These are phyloP conservation scores for Eupithecia vulgata DNA, from an alignment of 2,888 invertebrate species.

Conservation along the genomic window DNA sequence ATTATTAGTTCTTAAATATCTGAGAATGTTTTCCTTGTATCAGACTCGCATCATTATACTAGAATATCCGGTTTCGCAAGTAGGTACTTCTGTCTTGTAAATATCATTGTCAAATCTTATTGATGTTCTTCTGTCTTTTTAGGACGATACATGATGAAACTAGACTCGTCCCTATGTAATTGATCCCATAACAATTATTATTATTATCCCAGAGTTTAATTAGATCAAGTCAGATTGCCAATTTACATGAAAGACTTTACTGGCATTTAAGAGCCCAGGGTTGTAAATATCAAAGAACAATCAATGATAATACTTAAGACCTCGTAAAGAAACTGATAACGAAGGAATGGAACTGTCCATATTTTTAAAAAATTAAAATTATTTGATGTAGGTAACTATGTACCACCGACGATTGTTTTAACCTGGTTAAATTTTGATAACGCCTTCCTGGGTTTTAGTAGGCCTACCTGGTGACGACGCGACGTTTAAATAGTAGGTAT, in stretches of 20 bases:
- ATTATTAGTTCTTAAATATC: conserved; percentile 5
- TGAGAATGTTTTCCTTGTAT: conserved; percentile 12
- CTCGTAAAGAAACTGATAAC: neutral
- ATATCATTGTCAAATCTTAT: conserved; percentile 4
- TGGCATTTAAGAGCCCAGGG: neutral
- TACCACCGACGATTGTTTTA: neutral
- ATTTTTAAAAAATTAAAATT: too few species aligned
- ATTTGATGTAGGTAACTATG: neutral
- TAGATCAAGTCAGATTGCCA: neutral
- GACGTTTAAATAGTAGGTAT: neutral
- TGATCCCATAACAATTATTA: neutral
- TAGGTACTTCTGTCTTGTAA: neutral
- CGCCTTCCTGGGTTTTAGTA: neutral
- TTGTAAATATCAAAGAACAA: neutral
- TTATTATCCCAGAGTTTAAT: neutral
- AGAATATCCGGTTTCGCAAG: conserved; percentile 13
- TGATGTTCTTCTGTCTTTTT: neutral
- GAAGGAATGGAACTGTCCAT: too few species aligned
- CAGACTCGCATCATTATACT: neutral
- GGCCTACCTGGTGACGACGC: too few species aligned
- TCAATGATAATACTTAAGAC: neutral
- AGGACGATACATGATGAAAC: neutral
- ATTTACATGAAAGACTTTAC: neutral
- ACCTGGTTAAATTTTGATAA: neutral
- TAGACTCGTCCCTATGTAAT: neutral